Evolutionary conservation across 2,797 vertebrate genomes (phyloP).

Genomic region (Hippocampus kuda): DNA sequence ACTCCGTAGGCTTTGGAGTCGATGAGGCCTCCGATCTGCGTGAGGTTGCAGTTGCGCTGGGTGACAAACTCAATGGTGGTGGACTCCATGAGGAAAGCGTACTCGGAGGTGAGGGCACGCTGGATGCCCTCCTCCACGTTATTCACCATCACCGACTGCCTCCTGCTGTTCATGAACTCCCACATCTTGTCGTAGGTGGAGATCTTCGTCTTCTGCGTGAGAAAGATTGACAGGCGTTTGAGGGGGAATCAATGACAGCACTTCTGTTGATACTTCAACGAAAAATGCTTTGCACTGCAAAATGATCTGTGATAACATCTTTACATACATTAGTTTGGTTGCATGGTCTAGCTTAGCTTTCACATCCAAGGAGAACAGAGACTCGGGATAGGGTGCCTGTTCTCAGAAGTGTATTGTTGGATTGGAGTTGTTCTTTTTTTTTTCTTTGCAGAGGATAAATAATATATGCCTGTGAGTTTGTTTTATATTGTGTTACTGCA

Average conservation of each 20-base stretch:
- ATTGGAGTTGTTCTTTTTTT: no score
- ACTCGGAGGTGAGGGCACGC: slow-evolving; percentile 88
- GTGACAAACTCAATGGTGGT: slow-evolving; percentile 98
- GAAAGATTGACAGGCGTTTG: neutral
- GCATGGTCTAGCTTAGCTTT: neutral
- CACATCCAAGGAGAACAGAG: neutral
- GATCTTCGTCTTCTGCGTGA: slow-evolving; percentile 85
- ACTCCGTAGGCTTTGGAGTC: slow-evolving; percentile 98
- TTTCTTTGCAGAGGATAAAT: no score
- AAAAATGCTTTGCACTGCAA: no score
- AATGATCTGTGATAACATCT: neutral
- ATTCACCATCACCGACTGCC: slow-evolving; percentile 90
- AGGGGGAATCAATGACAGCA: neutral
- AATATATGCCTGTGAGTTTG: no score
- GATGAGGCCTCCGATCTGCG: slow-evolving; percentile 92
- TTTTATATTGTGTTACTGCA: no score
- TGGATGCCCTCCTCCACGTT: slow-evolving; percentile 94
- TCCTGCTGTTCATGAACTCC: slow-evolving; percentile 98
- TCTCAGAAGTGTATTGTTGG: neutral
- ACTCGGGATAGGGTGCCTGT: neutral
- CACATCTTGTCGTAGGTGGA: slow-evolving; percentile 98
- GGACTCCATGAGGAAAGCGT: slow-evolving; percentile 95
- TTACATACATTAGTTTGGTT: neutral
- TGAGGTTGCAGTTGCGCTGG: slow-evolving; percentile 97
- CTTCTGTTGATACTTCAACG: neutral